Conservation (phyloP, 2,113 vertebrate genomes). For the Rhinolophus ferrumequinum region DNA sequence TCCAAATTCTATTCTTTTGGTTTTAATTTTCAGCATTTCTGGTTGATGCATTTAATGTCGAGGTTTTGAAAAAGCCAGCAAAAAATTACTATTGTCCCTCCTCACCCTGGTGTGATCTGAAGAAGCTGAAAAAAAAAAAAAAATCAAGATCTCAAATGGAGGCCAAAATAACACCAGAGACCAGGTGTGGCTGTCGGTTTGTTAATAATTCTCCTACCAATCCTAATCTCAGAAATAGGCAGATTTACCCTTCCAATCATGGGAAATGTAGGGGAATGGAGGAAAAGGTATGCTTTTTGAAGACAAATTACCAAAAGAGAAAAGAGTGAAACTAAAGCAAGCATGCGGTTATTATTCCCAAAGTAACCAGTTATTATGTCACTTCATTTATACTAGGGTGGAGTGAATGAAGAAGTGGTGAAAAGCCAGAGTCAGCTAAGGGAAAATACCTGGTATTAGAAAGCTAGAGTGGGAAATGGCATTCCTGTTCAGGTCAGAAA, state of each 20-base stretch:
- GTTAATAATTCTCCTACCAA: not conserved
- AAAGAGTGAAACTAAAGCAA: not conserved
- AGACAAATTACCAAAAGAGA: not conserved
- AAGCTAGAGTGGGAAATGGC: not conserved
- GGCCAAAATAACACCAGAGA: not conserved
- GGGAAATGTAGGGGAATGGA: not conserved
- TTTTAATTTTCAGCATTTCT: conserved; percentile 17
- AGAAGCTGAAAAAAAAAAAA: not conserved
- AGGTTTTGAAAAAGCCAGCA: not conserved
- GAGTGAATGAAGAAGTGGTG: not conserved
- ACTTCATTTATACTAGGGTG: not conserved
- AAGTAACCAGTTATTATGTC: not conserved
- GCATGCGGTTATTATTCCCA: not conserved
- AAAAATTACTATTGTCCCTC: not conserved
- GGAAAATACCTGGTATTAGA: not conserved
- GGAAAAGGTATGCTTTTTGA: not conserved
- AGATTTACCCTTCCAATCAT: not conserved
- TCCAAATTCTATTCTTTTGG: not conserved
- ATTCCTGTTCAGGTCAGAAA: not conserved
- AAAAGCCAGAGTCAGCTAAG: not conserved
- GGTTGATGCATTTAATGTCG: not conserved
- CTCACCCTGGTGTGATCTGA: not conserved
- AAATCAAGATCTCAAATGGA: not conserved
- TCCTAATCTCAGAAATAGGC: not conserved
- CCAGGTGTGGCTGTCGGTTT: fast-evolving